Evolutionary conservation across 2,113 vertebrate genomes (phyloP).

Genomic region (Nesospiza acunhae): DNA sequence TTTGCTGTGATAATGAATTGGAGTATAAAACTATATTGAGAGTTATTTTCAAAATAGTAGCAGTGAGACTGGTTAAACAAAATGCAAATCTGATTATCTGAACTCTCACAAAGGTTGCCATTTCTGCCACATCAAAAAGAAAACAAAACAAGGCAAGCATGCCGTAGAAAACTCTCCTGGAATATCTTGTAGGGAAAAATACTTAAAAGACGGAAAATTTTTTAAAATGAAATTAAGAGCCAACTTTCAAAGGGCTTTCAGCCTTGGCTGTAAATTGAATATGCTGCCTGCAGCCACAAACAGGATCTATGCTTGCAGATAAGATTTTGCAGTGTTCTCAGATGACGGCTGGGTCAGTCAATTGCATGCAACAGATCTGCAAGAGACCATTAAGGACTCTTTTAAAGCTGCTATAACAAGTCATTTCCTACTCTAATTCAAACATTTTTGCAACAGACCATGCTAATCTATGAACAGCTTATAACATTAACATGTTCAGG

Average conservation of each 20-base stretch:
- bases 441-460: background rate
- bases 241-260: constrained; percentile 11
- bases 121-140: background rate
- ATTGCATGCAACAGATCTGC: background rate
- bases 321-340: background rate
- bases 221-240: too few species aligned
- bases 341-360: background rate
- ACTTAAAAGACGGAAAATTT: too few species aligned
- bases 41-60: background rate
- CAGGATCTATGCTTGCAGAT: background rate
- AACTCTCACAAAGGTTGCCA: background rate
- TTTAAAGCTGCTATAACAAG: background rate
- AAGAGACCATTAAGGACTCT: background rate
- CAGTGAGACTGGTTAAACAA: background rate
- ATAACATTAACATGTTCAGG: background rate
- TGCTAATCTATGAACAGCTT: background rate
- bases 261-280: background rate
- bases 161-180: background rate
- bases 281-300: background rate
- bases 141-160: background rate
- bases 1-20: background rate
- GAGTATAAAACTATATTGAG: background rate
- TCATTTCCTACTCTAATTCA: constrained; percentile 1
- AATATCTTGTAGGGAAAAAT: background rate
- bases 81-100: background rate